Evolutionary conservation across 1,140 invertebrate species (phyloP).

Genomic region (Orius laevigatus): DNA sequence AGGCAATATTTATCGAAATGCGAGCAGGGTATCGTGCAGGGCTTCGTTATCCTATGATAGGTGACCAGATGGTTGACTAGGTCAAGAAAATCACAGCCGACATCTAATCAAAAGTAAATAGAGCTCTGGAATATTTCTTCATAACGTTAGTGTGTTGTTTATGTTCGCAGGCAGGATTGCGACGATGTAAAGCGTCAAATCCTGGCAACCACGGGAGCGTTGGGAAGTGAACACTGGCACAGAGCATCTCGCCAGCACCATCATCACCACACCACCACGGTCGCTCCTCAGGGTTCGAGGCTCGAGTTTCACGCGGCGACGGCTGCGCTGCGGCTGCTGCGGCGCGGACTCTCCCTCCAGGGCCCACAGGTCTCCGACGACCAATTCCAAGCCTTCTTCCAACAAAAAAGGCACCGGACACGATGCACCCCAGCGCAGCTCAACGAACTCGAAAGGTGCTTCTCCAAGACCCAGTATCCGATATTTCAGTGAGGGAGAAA

Average conservation of each 20-base stretch:
- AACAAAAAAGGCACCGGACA: conserved; percentile 85
- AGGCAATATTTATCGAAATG: too few relatives aligned
- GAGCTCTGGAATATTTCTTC: too few relatives aligned
- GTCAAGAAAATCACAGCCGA: too few relatives aligned
- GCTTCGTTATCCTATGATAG: too few relatives aligned
- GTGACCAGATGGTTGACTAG: too few relatives aligned
- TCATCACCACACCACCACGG: conserved; percentile 15
- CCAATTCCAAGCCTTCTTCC: conserved; percentile 59
- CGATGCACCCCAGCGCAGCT: conserved; percentile 89
- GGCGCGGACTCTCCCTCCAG: conserved; percentile 17
- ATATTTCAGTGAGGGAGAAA: conserved; percentile 93
- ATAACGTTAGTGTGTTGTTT: too few relatives aligned
- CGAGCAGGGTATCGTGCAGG: too few relatives aligned
- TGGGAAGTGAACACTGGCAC: conserved; percentile 5
- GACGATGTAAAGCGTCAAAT: conserved; percentile 8
- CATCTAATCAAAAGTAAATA: too few relatives aligned
- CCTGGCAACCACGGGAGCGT: conserved; percentile 2
- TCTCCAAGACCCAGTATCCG: conserved; percentile 93
- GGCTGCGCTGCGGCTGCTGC: conserved; percentile 13
- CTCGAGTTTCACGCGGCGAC: conserved; percentile 10
- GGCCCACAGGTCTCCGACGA: conserved; percentile 15
- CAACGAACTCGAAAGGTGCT: conserved; percentile 87
- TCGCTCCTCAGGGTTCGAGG: conserved; percentile 11
- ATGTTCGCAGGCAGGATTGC: conserved; percentile 4
- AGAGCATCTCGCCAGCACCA: conserved; percentile 13